phyloP scores from a whole-genome alignment of 2,797 vertebrate genomes.

The Miichthys miiuy region DNA sequence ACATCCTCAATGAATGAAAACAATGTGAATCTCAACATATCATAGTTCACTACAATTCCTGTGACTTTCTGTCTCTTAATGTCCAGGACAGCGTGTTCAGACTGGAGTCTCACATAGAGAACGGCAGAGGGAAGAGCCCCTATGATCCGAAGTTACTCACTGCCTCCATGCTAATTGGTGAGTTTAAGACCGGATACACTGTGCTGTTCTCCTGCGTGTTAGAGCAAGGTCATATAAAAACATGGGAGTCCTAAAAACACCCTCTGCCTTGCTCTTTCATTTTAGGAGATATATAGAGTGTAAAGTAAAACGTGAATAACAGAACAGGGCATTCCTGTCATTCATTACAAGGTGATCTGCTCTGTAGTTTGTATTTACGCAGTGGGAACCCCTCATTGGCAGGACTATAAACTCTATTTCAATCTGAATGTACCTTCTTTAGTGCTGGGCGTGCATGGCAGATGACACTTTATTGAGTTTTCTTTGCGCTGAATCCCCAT shows the following conservation, averaged over 20 bases:
- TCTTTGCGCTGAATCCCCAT: constrained; percentile 35
- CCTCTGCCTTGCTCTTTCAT: constrained; percentile 67
- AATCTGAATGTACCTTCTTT: constrained; percentile 37
- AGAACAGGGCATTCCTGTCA: constrained; percentile 52
- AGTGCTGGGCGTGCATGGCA: constrained; percentile 49
- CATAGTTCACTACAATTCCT: neutral
- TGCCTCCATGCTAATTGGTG: constrained; percentile 96
- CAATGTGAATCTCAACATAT: neutral
- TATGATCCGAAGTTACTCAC: constrained; percentile 97
- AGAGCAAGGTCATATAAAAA: constrained; percentile 52
- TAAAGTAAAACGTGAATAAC: constrained; percentile 61
- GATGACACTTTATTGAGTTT: constrained; percentile 56
- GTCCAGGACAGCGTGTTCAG: constrained; percentile 93
- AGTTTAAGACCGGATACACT: constrained; percentile 55
- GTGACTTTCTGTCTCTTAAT: constrained; percentile 31
- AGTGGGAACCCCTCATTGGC: constrained; percentile 69
- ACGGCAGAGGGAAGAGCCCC: constrained; percentile 97
- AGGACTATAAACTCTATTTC: constrained; percentile 74
- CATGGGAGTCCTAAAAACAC: constrained; percentile 51
- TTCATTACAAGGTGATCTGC: constrained; percentile 64
- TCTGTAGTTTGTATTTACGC: constrained; percentile 67
- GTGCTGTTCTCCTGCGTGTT: constrained; percentile 6
- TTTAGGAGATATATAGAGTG: constrained; percentile 38
- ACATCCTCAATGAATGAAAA: neutral
- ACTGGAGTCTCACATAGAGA: constrained; percentile 92